Percentiles rank a stretch among this genome's conserved stretches.
phyloP scores from a whole-genome alignment of 2,888 invertebrate species.

The Acanthosepion lycidas region DNA sequence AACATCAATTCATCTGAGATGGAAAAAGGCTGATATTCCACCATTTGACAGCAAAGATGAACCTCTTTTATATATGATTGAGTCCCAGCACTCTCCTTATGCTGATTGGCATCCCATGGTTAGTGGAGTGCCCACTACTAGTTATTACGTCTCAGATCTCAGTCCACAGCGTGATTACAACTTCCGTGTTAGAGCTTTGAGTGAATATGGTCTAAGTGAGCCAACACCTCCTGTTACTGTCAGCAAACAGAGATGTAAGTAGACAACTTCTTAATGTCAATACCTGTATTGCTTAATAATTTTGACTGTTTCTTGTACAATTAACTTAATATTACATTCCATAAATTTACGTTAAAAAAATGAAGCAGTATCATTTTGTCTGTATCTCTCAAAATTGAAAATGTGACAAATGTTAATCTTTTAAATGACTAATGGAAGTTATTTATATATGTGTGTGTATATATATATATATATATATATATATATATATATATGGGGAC shows the following conservation, averaged over 20 bases:
- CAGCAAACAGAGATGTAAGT: constrained; percentile 54
- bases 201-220: constrained; percentile 95
- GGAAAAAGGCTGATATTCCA: constrained; percentile 67
- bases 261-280: neutral
- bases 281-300: too few relatives aligned
- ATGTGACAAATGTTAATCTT: too few relatives aligned
- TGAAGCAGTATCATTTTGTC: too few relatives aligned
- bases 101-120: constrained; percentile 71
- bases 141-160: constrained; percentile 65
- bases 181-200: constrained; percentile 95
- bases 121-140: constrained; percentile 68
- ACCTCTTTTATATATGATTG: constrained; percentile 68
- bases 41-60: constrained; percentile 60
- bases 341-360: too few relatives aligned
- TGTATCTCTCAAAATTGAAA: too few relatives aligned
- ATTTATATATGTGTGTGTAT: too few relatives aligned
- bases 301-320: too few relatives aligned
- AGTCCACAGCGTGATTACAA: constrained; percentile 85
- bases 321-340: too few relatives aligned
- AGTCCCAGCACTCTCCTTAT: constrained; percentile 63
- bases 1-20: constrained; percentile 62
- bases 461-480: too few relatives aligned
- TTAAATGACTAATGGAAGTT: too few relatives aligned
- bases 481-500: too few relatives aligned
- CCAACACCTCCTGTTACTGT: constrained; percentile 83